A percentile compares a stretch with the other conserved stretches of the same genome.
Conservation (phyloP, 2,888 invertebrate genomes). For the Stenodema calcarata region DNA sequence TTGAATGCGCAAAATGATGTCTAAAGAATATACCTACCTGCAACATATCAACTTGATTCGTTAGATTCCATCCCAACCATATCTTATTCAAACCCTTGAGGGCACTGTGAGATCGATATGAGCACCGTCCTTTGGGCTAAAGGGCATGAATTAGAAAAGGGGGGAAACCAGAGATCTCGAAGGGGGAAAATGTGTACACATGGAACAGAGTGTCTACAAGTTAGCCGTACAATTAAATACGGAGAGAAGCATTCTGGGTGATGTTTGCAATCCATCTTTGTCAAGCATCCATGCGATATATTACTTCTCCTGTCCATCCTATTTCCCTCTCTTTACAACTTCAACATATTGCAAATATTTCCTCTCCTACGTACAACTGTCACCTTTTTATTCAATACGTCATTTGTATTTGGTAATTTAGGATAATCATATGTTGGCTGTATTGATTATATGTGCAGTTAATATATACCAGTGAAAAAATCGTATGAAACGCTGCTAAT, state of each 20-base stretch:
- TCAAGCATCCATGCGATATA: constrained; percentile 14
- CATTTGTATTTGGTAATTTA: not conserved
- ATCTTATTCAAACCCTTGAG: not conserved
- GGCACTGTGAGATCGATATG: not conserved
- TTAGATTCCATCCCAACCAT: not conserved
- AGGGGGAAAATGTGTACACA: not conserved
- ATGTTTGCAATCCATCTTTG: constrained; percentile 18
- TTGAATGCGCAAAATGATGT: too few species aligned
- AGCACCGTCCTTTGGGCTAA: not conserved
- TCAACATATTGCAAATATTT: not conserved
- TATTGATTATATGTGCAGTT: too few species aligned
- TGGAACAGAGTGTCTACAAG: not conserved
- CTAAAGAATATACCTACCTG: too few species aligned
- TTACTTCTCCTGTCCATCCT: not conserved
- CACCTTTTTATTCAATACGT: not conserved
- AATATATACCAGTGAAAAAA: too few species aligned
- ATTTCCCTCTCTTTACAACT: not conserved
- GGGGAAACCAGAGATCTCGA: not conserved
- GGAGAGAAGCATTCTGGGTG: not conserved
- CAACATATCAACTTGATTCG: too few species aligned
- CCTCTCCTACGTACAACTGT: not conserved
- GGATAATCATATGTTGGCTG: too few species aligned
- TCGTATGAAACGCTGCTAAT: too few species aligned
- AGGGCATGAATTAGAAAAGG: not conserved
- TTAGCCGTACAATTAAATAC: constrained; percentile 2